Evolutionary conservation across 2,113 vertebrate genomes (phyloP).

Genomic region (Irena cyanogastra): DNA sequence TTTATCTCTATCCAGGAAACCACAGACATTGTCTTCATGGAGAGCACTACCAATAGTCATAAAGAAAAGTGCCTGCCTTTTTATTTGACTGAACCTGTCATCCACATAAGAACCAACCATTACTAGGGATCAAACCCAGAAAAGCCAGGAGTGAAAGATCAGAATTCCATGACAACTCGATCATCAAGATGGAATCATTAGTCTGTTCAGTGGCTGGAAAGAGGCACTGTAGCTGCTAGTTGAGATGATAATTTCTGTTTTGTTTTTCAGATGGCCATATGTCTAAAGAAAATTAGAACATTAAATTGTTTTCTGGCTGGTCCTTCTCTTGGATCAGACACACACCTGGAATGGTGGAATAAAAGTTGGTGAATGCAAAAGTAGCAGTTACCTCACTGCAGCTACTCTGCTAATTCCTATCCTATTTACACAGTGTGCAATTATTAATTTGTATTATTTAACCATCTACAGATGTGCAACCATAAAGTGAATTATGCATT

Average conservation of each 20-base stretch:
- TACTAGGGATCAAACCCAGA: background rate
- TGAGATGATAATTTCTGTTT: background rate
- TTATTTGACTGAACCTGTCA: background rate
- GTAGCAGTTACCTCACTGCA: background rate
- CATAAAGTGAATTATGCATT: background rate
- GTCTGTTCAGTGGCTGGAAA: background rate
- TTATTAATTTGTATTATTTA: slow-evolving; percentile 13
- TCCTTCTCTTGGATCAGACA: background rate
- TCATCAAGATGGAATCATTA: background rate
- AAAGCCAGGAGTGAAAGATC: background rate
- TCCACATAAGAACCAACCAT: background rate
- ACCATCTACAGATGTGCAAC: background rate
- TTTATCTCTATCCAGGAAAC: background rate
- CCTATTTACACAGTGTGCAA: background rate
- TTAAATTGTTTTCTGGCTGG: background rate
- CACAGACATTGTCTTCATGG: background rate
- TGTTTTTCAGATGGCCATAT: background rate
- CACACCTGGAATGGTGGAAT: background rate
- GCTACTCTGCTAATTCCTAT: background rate
- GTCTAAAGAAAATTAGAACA: background rate
- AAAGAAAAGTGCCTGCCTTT: background rate
- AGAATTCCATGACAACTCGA: background rate
- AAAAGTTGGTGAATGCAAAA: background rate
- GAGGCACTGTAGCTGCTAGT: background rate
- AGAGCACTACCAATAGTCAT: background rate